Percentiles rank a stretch among this genome's conserved stretches.
Conservation (phyloP, 2,113 vertebrate genomes). For the Casuarius casuarius region DNA sequence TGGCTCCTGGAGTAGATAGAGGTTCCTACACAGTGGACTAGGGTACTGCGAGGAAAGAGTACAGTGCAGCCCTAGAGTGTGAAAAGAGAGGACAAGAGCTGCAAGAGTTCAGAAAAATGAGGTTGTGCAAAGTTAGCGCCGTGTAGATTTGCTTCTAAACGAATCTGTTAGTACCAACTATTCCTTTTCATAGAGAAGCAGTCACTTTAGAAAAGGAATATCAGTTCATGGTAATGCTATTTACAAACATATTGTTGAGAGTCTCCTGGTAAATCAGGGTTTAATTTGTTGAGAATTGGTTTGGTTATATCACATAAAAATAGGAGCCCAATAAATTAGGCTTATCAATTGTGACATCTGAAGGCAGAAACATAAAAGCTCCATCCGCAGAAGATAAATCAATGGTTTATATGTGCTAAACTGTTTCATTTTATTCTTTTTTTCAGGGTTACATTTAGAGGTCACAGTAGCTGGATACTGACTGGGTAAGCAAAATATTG, state of each 20-base stretch:
- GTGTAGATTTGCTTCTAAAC: background rate
- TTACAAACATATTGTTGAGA: background rate
- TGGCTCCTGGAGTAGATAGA: background rate
- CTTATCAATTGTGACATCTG: background rate
- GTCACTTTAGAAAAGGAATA: background rate
- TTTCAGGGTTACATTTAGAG: background rate
- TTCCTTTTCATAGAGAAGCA: background rate
- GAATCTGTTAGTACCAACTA: background rate
- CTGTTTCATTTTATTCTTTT: background rate
- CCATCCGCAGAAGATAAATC: constrained; percentile 21
- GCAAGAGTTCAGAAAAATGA: background rate
- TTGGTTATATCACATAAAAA: background rate
- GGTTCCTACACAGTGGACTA: background rate
- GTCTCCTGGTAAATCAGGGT: background rate
- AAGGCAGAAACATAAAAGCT: background rate
- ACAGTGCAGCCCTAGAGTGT: fast-evolving
- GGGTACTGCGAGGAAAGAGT: background rate
- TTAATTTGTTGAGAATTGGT: background rate
- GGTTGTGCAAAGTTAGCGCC: background rate
- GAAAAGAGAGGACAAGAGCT: background rate
- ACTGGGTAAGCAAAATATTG: constrained; percentile 16
- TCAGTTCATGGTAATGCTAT: background rate
- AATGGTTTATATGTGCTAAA: background rate
- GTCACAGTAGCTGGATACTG: constrained; percentile 1
- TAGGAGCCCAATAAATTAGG: background rate